These are phyloP conservation scores for Seriola rivoliana DNA, from an alignment of 2,113 vertebrate species.

Conservation along the genomic window DNA sequence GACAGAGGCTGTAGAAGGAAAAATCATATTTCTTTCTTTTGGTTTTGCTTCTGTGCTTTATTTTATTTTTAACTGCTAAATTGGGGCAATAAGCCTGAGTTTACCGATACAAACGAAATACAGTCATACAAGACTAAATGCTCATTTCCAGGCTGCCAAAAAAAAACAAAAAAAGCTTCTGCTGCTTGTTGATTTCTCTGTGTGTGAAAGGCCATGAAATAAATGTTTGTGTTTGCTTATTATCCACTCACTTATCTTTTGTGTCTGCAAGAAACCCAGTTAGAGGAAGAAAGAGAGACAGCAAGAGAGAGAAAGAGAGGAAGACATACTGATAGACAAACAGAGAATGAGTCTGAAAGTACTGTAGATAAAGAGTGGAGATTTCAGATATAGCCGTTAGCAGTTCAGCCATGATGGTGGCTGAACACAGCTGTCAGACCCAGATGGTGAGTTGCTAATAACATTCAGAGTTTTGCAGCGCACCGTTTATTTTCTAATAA, in stretches of 20 bases:
- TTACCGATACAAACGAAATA: conserved; percentile 43
- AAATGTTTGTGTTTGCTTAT: conserved; percentile 31
- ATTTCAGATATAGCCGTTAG: conserved; percentile 77
- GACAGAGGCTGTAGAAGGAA: conserved; percentile 51
- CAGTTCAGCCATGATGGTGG: conserved; percentile 73
- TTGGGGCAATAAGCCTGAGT: conserved; percentile 21
- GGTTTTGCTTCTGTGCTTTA: conserved; percentile 60
- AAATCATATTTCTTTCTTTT: conserved; percentile 62
- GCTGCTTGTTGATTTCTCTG: conserved; percentile 12
- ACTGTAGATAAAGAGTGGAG: conserved; percentile 64
- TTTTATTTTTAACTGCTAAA: conserved; percentile 52
- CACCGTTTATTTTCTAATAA: conserved; percentile 86
- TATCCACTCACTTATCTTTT: conserved; percentile 45
- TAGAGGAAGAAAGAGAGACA: conserved; percentile 36
- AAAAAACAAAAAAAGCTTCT: conserved; percentile 13
- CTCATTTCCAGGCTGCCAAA: conserved; percentile 24
- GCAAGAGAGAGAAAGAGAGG: conserved; percentile 11
- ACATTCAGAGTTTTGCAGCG: conserved; percentile 80
- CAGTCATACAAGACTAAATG: conserved; percentile 18
- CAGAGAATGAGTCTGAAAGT: conserved; percentile 43
- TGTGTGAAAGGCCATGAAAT: conserved; percentile 30
- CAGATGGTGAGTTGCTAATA: conserved; percentile 84
- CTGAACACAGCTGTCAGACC: conserved; percentile 82
- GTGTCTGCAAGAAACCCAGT: conserved; percentile 44
- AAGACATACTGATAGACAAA: conserved; percentile 37